Conservation (phyloP, 2,113 vertebrate genomes). For the Mus spicilegus region DNA sequence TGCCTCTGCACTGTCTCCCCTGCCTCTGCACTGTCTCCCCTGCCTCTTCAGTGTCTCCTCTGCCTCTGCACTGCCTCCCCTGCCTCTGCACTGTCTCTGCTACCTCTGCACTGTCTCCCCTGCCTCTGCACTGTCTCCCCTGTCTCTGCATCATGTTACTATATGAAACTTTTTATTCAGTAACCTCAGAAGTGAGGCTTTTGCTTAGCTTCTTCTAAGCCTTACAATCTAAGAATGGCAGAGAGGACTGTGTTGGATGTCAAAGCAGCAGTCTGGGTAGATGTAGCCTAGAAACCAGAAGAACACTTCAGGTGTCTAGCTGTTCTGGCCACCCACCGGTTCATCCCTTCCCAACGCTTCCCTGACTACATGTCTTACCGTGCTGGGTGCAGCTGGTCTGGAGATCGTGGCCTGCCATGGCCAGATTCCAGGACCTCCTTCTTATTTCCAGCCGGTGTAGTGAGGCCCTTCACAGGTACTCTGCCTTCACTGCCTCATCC, state of each 20-base stretch:
- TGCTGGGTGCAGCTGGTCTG: background rate
- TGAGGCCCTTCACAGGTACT: background rate
- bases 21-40: rapidly evolving
- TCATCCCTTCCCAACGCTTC: background rate
- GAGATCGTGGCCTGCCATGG: rapidly evolving
- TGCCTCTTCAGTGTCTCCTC: background rate
- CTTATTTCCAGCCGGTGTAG: rapidly evolving
- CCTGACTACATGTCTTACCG: background rate
- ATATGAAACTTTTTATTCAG: rapidly evolving
- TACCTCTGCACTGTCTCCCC: background rate
- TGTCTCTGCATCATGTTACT: background rate
- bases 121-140: too few species aligned
- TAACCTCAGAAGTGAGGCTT: background rate
- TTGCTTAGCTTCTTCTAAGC: background rate
- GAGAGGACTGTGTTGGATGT: background rate
- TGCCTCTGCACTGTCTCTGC: background rate
- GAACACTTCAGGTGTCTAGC: rapidly evolving
- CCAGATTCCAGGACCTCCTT: background rate
- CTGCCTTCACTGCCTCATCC: rapidly evolving
- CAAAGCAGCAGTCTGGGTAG: background rate
- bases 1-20: too few species aligned
- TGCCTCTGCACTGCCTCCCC: background rate
- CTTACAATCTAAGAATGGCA: background rate
- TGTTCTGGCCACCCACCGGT: background rate
- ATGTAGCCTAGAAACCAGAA: background rate